Evolutionary conservation across 1,140 invertebrate species (phyloP), one percentile per base, ranked within the genome.

Genomic region (Drosophila repleta): DNA sequence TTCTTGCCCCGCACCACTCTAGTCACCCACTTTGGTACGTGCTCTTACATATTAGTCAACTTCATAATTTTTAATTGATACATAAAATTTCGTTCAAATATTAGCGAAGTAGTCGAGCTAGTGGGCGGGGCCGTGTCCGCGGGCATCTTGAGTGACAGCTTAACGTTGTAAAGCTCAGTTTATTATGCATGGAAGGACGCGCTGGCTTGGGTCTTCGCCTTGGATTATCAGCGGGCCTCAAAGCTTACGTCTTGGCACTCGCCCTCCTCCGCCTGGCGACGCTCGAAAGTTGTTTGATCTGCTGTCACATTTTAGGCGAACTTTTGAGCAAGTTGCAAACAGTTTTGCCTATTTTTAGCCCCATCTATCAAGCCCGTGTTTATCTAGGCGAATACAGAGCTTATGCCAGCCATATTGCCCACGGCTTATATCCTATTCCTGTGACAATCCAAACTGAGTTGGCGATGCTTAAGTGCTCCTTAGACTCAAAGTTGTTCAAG

Each of bases 61-160:
- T 91, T 91, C 90, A 91, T 91, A 91, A 91, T 91, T 91, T 91
- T 91, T 91, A 91, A 91, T 91, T 91, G 90, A 91, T 91, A 91
- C 90, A 91, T 91, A 91, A 91, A 91, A 90, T 85, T 90, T 73
- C 66, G 83, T 88, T 70, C 79, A 89, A 88, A 88, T 88, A 88
- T 89, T 89, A 74, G 74, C 66, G 48, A 48, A 85, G 69, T 64
- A 58, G 39, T 64, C 57, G 52, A 66, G 52, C 7, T 17, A 6
- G 29, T 17, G 2, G 15, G n/a, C n/a, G 5, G n/a, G 17, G 20
- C 20, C 35, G 24, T 13, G 18, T 5, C 11, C 6, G 26, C 15
- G 13, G 37, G 37, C 57, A 20, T 78, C 69, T 85, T 85, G 83
- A 88, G 83, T 85, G 82, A 87, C 82, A 85, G 82, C 82, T 85